Percentiles rank a stretch among this genome's conserved stretches.
Conservation (phyloP, 2,888 invertebrate species). For the Drosophila phalerata region DNA sequence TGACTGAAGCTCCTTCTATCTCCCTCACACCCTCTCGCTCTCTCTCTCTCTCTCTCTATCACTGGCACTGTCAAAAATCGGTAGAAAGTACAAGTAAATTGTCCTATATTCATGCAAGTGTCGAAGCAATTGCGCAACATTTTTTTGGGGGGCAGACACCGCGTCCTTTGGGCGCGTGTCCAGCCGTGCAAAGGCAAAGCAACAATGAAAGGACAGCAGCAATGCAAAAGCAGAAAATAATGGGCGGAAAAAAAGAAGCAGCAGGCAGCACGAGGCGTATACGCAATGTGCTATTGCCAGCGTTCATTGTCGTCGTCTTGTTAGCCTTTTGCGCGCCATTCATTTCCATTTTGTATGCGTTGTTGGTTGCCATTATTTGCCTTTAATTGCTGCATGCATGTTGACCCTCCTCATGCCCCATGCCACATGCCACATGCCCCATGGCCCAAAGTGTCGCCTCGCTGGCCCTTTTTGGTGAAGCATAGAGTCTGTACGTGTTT, state of each 20-base stretch:
- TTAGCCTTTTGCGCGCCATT: conserved; percentile 72
- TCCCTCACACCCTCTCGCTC: too few species aligned
- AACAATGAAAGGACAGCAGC: conserved; percentile 37
- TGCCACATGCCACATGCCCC: not conserved
- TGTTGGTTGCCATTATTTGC: conserved; percentile 77
- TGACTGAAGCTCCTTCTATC: conserved; percentile 27
- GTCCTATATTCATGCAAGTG: conserved; percentile 48
- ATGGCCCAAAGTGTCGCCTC: not conserved
- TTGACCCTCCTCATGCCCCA: conserved; percentile 12
- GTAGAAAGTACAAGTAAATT: conserved; percentile 33
- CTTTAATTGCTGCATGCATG: conserved; percentile 79
- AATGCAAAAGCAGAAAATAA: conserved; percentile 70
- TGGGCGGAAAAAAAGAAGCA: conserved; percentile 23
- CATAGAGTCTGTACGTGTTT: conserved; percentile 64
- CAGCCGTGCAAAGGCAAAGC: conserved; percentile 53
- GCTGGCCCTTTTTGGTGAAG: not conserved
- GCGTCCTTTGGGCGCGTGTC: conserved; percentile 65
- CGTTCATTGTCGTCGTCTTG: conserved; percentile 67
- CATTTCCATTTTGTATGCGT: conserved; percentile 79
- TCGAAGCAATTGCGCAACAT: conserved; percentile 58
- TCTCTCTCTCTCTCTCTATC: too few species aligned
- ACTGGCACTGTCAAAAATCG: conserved; percentile 16
- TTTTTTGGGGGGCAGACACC: conserved; percentile 31
- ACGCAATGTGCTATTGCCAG: conserved; percentile 63
- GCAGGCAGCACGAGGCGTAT: conserved; percentile 61